These are phyloP conservation scores for Microtus ochrogaster DNA, from an alignment of 2,113 vertebrate genomes.

Conservation along the genomic window DNA sequence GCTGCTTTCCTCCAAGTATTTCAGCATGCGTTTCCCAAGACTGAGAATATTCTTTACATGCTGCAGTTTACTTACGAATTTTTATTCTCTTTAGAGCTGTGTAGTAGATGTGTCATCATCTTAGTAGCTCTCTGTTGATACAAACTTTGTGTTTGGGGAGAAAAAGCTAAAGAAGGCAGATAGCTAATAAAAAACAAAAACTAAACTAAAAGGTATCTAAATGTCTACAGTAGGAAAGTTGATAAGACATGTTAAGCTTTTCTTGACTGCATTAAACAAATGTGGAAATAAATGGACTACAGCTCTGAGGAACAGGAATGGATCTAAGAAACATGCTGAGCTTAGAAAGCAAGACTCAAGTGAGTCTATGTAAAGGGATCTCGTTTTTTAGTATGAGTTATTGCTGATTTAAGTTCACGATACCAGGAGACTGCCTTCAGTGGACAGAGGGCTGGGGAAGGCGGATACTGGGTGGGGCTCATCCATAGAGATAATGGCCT, in stretches of 20 bases:
- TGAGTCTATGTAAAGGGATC: not conserved
- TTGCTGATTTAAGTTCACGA: not conserved
- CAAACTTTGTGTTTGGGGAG: not conserved
- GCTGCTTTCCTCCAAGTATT: not conserved
- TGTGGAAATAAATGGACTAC: not conserved
- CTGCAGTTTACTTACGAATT: not conserved
- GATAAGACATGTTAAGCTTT: not conserved
- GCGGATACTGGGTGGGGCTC: fast-evolving
- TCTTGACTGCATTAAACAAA: not conserved
- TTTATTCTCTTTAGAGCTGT: slow-evolving; percentile 26
- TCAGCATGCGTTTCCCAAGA: not conserved
- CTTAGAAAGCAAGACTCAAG: not conserved
- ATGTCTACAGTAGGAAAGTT: not conserved
- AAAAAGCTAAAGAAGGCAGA: slow-evolving; percentile 38
- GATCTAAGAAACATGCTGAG: not conserved
- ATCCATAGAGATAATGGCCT: fast-evolving
- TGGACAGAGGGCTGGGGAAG: not conserved
- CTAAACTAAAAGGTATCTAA: not conserved
- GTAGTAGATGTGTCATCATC: not conserved
- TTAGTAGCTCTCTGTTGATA: not conserved
- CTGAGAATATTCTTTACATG: not conserved
- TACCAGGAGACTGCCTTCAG: not conserved
- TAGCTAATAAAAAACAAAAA: not conserved
- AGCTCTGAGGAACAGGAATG: not conserved
- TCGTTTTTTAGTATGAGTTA: not conserved